These are phyloP conservation scores for Hydrolagus affinis DNA, from an alignment of 2,113 vertebrate genomes.

Conservation along the genomic window DNA sequence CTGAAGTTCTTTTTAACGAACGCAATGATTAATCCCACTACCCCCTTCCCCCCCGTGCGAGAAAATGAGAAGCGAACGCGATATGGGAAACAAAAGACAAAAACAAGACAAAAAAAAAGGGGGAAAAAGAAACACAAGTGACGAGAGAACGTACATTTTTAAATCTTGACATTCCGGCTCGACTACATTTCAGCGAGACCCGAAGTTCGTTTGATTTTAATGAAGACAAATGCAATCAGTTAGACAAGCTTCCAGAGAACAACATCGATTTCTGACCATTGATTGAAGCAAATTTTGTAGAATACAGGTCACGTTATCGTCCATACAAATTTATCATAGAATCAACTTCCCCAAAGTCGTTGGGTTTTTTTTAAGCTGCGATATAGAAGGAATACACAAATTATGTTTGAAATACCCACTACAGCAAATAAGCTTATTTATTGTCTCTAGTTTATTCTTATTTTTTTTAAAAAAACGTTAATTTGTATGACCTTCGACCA, in stretches of 20 bases:
- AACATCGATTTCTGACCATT: neutral
- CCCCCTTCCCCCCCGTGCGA: too few species aligned
- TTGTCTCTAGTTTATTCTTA: too few species aligned
- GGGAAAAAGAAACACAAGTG: neutral
- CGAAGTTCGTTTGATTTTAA: neutral
- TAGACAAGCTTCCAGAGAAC: neutral
- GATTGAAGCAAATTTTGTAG: neutral
- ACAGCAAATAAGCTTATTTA: neutral
- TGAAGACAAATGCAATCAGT: neutral
- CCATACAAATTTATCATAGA: constrained; percentile 12
- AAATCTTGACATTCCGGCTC: neutral
- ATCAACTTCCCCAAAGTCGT: neutral
- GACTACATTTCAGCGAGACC: neutral
- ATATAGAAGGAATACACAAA: constrained; percentile 16
- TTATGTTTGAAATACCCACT: constrained; percentile 11
- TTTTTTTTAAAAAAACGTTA: neutral
- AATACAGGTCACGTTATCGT: neutral
- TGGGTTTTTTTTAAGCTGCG: neutral
- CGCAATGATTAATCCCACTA: too few species aligned
- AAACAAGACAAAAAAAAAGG: constrained; percentile 4
- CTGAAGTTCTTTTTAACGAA: too few species aligned
- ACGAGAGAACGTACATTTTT: constrained; percentile 15
- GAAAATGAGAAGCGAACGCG: too few species aligned
- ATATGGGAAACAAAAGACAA: neutral
- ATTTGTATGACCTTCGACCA: neutral